Conservation (phyloP, 2,113 vertebrate genomes). For the Amphiprion percula region DNA sequence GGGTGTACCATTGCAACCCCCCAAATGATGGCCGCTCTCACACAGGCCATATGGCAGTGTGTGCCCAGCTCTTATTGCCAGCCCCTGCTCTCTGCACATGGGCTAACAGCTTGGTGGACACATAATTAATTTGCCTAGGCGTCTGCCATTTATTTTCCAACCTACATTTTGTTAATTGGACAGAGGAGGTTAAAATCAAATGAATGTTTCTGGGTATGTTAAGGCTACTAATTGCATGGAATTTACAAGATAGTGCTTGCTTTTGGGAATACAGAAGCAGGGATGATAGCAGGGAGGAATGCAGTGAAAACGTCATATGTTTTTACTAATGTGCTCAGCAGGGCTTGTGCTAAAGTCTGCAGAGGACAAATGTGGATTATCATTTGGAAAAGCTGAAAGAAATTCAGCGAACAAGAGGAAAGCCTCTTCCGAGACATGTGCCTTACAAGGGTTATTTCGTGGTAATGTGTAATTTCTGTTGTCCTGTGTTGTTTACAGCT, state of each 20-base stretch:
- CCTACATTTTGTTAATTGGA: constrained; percentile 87
- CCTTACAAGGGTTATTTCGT: constrained; percentile 17
- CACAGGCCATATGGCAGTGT: constrained; percentile 83
- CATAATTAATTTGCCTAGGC: constrained; percentile 86
- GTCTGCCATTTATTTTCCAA: constrained; percentile 88
- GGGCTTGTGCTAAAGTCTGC: constrained; percentile 17
- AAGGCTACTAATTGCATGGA: constrained; percentile 76
- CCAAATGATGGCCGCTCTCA: constrained; percentile 70
- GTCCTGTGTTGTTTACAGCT: constrained; percentile 61
- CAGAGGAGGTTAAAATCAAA: constrained; percentile 83
- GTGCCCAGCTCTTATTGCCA: constrained; percentile 74
- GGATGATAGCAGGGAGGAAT: constrained; percentile 50
- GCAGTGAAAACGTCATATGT: constrained; percentile 56
- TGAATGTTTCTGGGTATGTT: constrained; percentile 77
- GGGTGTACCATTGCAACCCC: constrained; percentile 56
- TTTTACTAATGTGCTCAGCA: constrained; percentile 44
- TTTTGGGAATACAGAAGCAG: constrained; percentile 51
- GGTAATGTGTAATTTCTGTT: constrained; percentile 43
- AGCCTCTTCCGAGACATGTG: neutral
- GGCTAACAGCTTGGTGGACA: constrained; percentile 86
- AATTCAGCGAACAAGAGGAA: neutral
- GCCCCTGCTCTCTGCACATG: constrained; percentile 71
- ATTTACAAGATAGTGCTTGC: constrained; percentile 61
- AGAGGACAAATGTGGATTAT: constrained; percentile 42
- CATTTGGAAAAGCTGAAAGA: constrained; percentile 39